Percentiles rank a stretch among this genome's conserved stretches.
phyloP scores from a whole-genome alignment of 2,888 invertebrate species.

The Exocentrus adspersus region DNA sequence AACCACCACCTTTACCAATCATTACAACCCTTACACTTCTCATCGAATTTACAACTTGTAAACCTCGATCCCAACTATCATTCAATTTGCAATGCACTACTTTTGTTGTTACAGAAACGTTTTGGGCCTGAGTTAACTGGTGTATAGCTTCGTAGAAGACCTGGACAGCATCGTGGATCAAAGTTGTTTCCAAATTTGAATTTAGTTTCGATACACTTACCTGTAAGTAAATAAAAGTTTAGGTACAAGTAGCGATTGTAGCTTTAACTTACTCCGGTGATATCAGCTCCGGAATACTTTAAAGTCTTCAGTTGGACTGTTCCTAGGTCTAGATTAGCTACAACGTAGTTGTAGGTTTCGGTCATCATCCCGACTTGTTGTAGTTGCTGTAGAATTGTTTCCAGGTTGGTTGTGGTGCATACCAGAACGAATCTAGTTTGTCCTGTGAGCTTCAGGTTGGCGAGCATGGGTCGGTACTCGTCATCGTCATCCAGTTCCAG shows the following conservation, averaged over 20 bases:
- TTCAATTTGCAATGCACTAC: conserved; percentile 67
- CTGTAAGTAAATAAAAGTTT: too few species aligned
- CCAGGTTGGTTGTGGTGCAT: conserved; percentile 64
- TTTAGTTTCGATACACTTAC: too few species aligned
- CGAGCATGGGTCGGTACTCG: conserved; percentile 58
- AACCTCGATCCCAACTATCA: conserved; percentile 82
- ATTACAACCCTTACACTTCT: conserved; percentile 79
- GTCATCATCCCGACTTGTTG: conserved; percentile 72
- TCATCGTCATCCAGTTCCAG: conserved; percentile 62
- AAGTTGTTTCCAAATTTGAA: conserved; percentile 79
- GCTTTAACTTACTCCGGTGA: conserved; percentile 65
- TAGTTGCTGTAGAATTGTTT: conserved; percentile 66
- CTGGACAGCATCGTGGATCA: conserved; percentile 86
- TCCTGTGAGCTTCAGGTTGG: conserved; percentile 62
- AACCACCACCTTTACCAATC: too few species aligned
- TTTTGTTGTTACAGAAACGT: conserved; percentile 35
- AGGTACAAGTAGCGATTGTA: too few species aligned
- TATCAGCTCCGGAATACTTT: conserved; percentile 69
- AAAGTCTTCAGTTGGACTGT: conserved; percentile 69
- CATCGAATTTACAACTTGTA: conserved; percentile 84
- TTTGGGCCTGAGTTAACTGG: conserved; percentile 63
- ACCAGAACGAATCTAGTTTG: conserved; percentile 67
- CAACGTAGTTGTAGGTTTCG: conserved; percentile 66
- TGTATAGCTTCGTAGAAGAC: conserved; percentile 83
- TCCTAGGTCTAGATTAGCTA: conserved; percentile 69